Conservation (phyloP, 2,888 invertebrate genomes). For the Dromius quadrimaculatus region DNA sequence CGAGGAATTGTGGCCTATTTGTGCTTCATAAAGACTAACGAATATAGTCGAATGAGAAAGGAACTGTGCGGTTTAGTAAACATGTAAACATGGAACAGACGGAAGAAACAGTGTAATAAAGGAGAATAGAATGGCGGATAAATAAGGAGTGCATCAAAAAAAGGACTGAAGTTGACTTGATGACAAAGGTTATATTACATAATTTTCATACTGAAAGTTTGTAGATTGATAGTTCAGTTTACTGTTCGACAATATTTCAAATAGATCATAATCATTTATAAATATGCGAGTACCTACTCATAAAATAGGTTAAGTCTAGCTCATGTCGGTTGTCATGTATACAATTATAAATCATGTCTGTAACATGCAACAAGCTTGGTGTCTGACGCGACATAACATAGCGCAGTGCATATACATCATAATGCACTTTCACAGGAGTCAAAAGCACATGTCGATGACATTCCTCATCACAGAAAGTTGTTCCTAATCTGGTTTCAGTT, state of each 20-base stretch:
- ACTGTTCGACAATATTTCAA: too few relatives aligned
- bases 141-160: too few relatives aligned
- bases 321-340: conserved; percentile 6
- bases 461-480: conserved; percentile 41
- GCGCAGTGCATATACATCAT: conserved; percentile 2
- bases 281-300: too few relatives aligned
- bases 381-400: not conserved
- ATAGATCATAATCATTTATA: too few relatives aligned
- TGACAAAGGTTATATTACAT: too few relatives aligned
- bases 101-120: conserved; percentile 22
- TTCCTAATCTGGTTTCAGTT: conserved; percentile 49
- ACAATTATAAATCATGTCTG: conserved; percentile 17
- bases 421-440: conserved; percentile 35
- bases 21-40: not conserved
- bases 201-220: too few relatives aligned
- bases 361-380: conserved; percentile 4
- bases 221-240: too few relatives aligned
- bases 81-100: conserved; percentile 40
- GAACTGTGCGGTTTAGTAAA: conserved; percentile 34
- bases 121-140: too few relatives aligned
- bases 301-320: too few relatives aligned
- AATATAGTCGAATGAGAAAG: conserved; percentile 34
- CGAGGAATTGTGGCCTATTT: not conserved
- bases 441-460: conserved; percentile 32
- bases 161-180: too few relatives aligned